These are phyloP conservation scores for Drosophila buzzatii DNA, from an alignment of 2,888 invertebrate species.

Conservation along the genomic window DNA sequence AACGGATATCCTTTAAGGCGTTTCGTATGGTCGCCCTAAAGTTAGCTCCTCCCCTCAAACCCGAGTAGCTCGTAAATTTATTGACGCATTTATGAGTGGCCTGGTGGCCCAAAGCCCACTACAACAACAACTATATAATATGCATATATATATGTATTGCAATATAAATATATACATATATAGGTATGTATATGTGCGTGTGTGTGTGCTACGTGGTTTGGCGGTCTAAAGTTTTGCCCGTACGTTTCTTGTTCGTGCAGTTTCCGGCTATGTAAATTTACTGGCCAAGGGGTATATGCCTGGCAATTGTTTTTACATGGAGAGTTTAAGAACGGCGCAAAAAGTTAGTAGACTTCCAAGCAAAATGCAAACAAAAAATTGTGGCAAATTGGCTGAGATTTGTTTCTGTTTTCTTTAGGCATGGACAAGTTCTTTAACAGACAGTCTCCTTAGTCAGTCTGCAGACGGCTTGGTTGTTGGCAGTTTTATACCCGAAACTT, in stretches of 20 bases:
- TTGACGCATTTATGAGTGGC: constrained; percentile 82
- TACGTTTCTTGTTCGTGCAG: constrained; percentile 42
- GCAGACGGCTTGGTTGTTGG: not conserved
- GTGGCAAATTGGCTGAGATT: constrained; percentile 26
- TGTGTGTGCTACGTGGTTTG: constrained; percentile 29
- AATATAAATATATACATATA: constrained; percentile 1
- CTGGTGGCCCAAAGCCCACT: constrained; percentile 58
- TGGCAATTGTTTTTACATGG: constrained; percentile 58
- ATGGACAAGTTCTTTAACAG: not conserved
- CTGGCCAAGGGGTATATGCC: constrained; percentile 61
- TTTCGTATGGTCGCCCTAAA: constrained; percentile 43
- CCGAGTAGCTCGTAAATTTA: constrained; percentile 62
- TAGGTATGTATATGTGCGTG: constrained; percentile 1
- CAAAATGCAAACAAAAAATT: constrained; percentile 7
- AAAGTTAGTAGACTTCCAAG: constrained; percentile 59
- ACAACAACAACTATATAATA: constrained; percentile 25
- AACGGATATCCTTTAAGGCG: constrained; percentile 83
- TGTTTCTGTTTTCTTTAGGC: not conserved
- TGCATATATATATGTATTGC: not conserved
- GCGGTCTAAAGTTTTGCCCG: constrained; percentile 67
- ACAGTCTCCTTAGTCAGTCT: not conserved
- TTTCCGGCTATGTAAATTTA: constrained; percentile 75
- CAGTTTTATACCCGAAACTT: not conserved
- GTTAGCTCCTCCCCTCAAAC: not conserved
- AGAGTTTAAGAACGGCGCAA: constrained; percentile 58